A percentile compares a stretch with the other conserved stretches of the same genome.
Evolutionary conservation across 1,140 invertebrate genomes (phyloP).

Genomic region (Tetramorium simillimum): DNA sequence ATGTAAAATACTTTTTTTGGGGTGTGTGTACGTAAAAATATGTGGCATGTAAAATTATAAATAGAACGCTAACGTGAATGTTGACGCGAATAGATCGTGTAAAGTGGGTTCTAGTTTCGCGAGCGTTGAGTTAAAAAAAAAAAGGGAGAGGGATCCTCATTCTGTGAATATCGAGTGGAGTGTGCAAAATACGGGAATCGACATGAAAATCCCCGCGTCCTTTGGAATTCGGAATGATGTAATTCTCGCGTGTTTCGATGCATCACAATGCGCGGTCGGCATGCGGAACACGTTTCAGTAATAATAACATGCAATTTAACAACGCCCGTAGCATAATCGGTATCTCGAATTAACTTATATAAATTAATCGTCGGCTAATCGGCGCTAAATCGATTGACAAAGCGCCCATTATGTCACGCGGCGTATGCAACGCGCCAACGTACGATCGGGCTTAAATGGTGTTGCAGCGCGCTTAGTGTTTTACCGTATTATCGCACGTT

Average conservation of each 20-base stretch:
- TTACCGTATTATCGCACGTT: slow-evolving; percentile 8
- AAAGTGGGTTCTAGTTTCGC: neutral
- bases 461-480: neutral
- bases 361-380: slow-evolving; percentile 39
- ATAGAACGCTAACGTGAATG: neutral
- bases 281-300: neutral
- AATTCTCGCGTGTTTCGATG: neutral
- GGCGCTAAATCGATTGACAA: slow-evolving; percentile 17
- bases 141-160: neutral
- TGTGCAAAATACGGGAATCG: neutral
- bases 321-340: neutral
- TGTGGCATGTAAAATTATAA: neutral
- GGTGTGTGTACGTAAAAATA: neutral
- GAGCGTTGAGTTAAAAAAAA: neutral
- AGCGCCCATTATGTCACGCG: neutral
- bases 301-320: slow-evolving; percentile 10
- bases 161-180: neutral
- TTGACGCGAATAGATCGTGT: neutral
- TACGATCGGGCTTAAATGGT: neutral
- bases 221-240: neutral
- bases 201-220: neutral
- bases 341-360: slow-evolving; percentile 21
- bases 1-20: too few species aligned
- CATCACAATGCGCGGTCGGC: neutral
- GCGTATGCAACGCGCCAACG: neutral